phyloP scores from a whole-genome alignment of 2,113 vertebrate genomes.

The Microcebus tavaratra region DNA sequence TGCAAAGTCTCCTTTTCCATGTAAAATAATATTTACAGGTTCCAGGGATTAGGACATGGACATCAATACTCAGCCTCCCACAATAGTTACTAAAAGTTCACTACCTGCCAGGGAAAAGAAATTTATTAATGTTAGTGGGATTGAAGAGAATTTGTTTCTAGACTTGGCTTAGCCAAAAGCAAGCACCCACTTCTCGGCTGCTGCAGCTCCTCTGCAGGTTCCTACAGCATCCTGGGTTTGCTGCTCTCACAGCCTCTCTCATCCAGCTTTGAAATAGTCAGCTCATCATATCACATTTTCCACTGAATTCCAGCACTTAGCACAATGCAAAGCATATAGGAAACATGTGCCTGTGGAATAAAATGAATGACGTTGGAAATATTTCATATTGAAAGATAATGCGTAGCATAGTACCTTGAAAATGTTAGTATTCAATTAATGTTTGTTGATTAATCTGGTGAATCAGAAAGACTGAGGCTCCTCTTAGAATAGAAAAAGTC shows the following conservation, averaged over 20 bases:
- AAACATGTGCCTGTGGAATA: neutral
- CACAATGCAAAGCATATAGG: neutral
- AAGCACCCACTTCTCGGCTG: neutral
- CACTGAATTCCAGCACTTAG: neutral
- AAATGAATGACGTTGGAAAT: neutral
- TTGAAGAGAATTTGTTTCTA: neutral
- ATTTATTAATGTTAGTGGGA: neutral
- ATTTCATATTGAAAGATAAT: neutral
- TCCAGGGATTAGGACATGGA: neutral
- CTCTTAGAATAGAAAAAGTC: neutral
- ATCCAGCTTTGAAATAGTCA: neutral
- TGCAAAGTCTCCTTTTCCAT: neutral
- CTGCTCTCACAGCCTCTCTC: neutral
- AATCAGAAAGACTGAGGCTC: neutral
- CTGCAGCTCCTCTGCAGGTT: accelerated
- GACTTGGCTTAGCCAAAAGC: neutral
- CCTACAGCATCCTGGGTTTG: neutral
- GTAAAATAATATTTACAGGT: neutral
- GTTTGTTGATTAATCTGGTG: neutral
- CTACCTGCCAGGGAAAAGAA: neutral
- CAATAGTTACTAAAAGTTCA: neutral
- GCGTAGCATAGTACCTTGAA: neutral
- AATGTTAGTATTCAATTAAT: neutral
- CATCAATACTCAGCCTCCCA: neutral
- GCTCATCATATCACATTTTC: neutral